Evolutionary conservation across 2,888 invertebrate species (phyloP).

Genomic region (Urechis unicinctus): DNA sequence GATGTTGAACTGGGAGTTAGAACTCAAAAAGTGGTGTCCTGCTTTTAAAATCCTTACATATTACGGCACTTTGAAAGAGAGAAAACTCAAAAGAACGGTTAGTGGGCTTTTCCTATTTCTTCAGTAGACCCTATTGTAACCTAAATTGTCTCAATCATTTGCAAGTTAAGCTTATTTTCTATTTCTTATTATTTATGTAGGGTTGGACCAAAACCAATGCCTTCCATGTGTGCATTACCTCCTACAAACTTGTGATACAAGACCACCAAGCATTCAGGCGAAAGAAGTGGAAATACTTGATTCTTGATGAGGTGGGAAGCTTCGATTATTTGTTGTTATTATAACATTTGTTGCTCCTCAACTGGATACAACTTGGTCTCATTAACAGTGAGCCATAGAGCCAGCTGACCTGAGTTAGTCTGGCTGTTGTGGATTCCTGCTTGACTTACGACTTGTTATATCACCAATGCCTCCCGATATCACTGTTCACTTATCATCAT

Average conservation of each 20-base stretch:
- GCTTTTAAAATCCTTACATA: slow-evolving; percentile 98
- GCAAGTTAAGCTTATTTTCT: neutral
- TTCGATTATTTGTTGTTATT: too few species aligned
- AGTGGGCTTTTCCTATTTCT: slow-evolving; percentile 6
- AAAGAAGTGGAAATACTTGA: slow-evolving; percentile 97
- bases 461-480: too few species aligned
- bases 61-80: slow-evolving; percentile 92
- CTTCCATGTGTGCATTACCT: slow-evolving; percentile 92
- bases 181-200: slow-evolving; percentile 31
- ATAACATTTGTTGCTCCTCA: neutral
- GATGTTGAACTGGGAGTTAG: slow-evolving; percentile 99
- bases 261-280: slow-evolving; percentile 95
- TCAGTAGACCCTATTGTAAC: neutral
- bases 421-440: too few species aligned
- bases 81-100: slow-evolving; percentile 56
- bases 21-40: slow-evolving; percentile 99
- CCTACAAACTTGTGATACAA: slow-evolving; percentile 95
- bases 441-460: too few species aligned
- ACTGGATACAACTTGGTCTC: neutral
- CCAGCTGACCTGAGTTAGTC: too few species aligned
- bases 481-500: too few species aligned
- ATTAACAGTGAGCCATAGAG: too few species aligned
- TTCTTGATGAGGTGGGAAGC: slow-evolving; percentile 69
- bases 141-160: neutral
- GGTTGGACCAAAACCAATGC: slow-evolving; percentile 98